Conservation (phyloP, 1,140 invertebrate genomes). For the Gryon sp. region DNA sequence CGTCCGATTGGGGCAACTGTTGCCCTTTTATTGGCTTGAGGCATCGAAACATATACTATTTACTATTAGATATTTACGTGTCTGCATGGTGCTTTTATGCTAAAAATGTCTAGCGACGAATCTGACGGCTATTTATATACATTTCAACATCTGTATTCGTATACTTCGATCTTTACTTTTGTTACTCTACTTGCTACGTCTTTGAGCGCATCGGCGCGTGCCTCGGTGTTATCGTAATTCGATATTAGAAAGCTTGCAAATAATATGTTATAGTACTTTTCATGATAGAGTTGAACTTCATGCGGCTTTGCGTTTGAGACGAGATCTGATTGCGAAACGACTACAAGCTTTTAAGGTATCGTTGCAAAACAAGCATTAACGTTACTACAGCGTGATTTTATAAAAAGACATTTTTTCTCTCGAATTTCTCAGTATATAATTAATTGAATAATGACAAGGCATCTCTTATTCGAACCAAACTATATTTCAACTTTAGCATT, state of each 20-base stretch:
- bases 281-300: slow-evolving; percentile 58
- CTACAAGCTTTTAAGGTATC: slow-evolving; percentile 53
- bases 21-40: slow-evolving; percentile 72
- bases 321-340: slow-evolving; percentile 53
- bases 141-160: slow-evolving; percentile 64
- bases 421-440: slow-evolving; percentile 7
- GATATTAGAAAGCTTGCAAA: slow-evolving; percentile 76
- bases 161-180: slow-evolving; percentile 66
- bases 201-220: slow-evolving; percentile 71
- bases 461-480: slow-evolving; percentile 10
- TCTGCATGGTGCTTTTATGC: slow-evolving; percentile 76
- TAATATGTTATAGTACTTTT: slow-evolving; percentile 65
- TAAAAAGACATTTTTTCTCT: not conserved
- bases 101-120: slow-evolving; percentile 69
- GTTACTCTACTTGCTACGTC: slow-evolving; percentile 66
- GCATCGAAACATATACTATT: slow-evolving; percentile 71
- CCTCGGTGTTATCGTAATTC: slow-evolving; percentile 71
- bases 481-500: slow-evolving; percentile 14
- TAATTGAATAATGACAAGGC: slow-evolving; percentile 5
- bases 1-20: slow-evolving; percentile 67
- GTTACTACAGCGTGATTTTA: slow-evolving; percentile 40
- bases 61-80: slow-evolving; percentile 68
- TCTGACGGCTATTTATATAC: slow-evolving; percentile 66
- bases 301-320: slow-evolving; percentile 62
- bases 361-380: slow-evolving; percentile 45